Evolutionary conservation across 2,797 vertebrate species (phyloP).

Genomic region (Melopsittacus undulatus): DNA sequence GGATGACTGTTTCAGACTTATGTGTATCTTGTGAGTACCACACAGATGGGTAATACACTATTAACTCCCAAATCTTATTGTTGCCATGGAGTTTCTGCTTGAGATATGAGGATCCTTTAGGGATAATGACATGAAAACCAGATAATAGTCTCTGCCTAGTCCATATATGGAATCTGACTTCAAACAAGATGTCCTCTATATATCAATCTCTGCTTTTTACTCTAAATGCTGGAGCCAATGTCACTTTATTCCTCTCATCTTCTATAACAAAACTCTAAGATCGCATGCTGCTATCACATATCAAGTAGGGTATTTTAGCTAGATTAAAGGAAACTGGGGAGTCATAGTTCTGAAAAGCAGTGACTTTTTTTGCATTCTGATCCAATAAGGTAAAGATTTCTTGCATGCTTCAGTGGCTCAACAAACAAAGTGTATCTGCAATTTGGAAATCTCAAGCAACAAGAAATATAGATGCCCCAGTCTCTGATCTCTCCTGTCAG

Average conservation of each 20-base stretch:
- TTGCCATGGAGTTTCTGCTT: background rate
- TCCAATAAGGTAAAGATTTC: background rate
- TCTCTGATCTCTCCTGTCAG: background rate
- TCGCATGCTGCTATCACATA: background rate
- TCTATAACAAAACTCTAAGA: background rate
- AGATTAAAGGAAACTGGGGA: background rate
- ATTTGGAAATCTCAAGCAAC: background rate
- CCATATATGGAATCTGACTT: background rate
- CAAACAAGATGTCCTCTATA: background rate
- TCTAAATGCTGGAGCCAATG: fast-evolving
- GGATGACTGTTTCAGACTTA: background rate
- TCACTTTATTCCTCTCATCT: background rate
- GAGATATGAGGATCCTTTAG: background rate
- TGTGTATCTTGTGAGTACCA: background rate
- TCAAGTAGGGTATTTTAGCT: background rate
- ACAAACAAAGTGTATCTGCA: background rate
- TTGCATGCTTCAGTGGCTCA: background rate
- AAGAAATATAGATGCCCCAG: background rate
- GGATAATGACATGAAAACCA: background rate
- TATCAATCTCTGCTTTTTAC: background rate
- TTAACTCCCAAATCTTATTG: background rate
- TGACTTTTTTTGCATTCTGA: background rate
- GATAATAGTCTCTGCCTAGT: background rate
- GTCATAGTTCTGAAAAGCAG: background rate
- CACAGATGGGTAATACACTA: background rate